Conservation (phyloP, 2,888 invertebrate genomes). For the Nematopogon swammerdamellus region DNA sequence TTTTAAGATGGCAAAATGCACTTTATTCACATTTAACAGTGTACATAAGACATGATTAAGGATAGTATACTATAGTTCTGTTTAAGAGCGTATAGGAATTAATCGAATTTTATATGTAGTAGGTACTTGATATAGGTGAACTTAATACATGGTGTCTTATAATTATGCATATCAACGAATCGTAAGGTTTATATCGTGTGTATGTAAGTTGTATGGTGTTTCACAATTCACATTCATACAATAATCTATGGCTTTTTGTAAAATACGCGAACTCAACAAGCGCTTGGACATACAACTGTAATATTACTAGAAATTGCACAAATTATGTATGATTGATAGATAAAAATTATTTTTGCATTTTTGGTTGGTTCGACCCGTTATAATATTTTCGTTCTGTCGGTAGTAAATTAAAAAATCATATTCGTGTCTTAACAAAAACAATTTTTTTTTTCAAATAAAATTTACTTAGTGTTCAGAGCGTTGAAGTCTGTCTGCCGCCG, state of each 20-base stretch:
- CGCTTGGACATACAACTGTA: not conserved
- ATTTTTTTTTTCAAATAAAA: no score
- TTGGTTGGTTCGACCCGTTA: no score
- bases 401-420: no score
- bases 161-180: slow-evolving; percentile 56
- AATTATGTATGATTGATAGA: no score
- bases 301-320: not conserved
- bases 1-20: no score
- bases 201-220: not conserved
- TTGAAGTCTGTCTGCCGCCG: no score
- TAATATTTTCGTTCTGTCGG: no score
- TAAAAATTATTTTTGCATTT: no score
- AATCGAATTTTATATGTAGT: slow-evolving; percentile 17
- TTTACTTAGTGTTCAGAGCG: no score
- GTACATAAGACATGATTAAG: no score
- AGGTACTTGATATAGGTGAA: slow-evolving; percentile 23
- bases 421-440: no score
- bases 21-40: not conserved
- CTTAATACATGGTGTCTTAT: slow-evolving; percentile 48
- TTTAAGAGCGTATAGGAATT: not conserved
- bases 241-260: not conserved
- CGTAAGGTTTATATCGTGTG: slow-evolving; percentile 21
- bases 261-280: not conserved
- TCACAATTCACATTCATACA: not conserved
- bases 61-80: no score